Percentiles rank a stretch among this genome's conserved stretches.
Conservation (phyloP, 2,888 invertebrate species). For the Octodonta nipae region DNA sequence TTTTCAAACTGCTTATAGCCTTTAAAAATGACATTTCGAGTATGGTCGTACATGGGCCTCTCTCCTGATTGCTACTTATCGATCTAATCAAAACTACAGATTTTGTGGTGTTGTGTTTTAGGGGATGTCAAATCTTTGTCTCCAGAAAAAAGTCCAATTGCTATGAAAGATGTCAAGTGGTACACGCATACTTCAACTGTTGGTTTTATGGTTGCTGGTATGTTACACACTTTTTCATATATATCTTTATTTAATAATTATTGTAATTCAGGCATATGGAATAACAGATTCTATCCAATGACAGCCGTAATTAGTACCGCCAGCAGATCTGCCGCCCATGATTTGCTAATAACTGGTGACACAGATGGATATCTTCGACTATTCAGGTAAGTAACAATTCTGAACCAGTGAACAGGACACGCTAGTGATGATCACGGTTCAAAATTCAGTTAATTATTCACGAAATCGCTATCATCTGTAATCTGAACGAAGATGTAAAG, state of each 20-base stretch:
- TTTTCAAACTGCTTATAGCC: too few relatives aligned
- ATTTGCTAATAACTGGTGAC: conserved; percentile 72
- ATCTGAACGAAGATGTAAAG: too few relatives aligned
- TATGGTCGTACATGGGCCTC: too few relatives aligned
- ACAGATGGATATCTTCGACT: conserved; percentile 65
- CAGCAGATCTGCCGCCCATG: conserved; percentile 70
- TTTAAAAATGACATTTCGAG: too few relatives aligned
- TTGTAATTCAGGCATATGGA: conserved; percentile 79
- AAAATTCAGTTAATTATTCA: too few relatives aligned
- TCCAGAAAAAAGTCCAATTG: conserved; percentile 74
- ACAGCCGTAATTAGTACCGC: conserved; percentile 70
- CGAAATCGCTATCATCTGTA: too few relatives aligned
- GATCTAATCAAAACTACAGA: too few relatives aligned
- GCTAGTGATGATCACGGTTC: too few relatives aligned
- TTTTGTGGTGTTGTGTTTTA: too few relatives aligned
- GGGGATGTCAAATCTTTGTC: conserved; percentile 83
- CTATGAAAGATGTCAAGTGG: conserved; percentile 87
- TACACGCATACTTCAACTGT: conserved; percentile 75
- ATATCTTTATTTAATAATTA: too few relatives aligned
- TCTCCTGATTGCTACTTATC: too few relatives aligned
- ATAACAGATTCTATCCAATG: conserved; percentile 76
- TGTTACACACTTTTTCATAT: too few relatives aligned
- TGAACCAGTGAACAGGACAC: neutral
- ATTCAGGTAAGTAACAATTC: conserved; percentile 17
- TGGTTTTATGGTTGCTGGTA: conserved; percentile 76